Base-by-base conservation (phyloP, 2,797 vertebrate genomes). In the Denticeps clupeoides region DNA sequence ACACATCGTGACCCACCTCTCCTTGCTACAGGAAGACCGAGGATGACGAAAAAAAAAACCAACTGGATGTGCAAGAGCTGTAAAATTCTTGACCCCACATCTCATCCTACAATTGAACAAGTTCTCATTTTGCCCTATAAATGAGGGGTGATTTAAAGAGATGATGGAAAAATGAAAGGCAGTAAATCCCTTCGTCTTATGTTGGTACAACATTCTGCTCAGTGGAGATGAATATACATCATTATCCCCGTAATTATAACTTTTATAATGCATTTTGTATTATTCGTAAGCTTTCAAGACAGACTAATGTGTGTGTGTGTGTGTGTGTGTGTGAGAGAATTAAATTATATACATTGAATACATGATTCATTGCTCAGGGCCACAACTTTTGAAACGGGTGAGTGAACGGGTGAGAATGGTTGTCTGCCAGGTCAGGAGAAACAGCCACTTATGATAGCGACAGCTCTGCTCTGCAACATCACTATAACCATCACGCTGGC, bases 291-390 rank as follows among this genome's bases (percentile, higher is more conserved):
- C 60, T 58, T 64, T 66, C 59, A 67, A 59, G 67, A 52, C 55
- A 49, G 41, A 59, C 46, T 53, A 66, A 67, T 56, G 47, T 69
- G 67, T 68, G 61, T 61, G 41, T 66, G 59, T 55, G 67, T n/a
- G n/a, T n/a, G n/a, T n/a, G n/a, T n/a, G n/a, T n/a, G n/a, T n/a
- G n/a, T n/a, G n/a, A n/a, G n/a, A n/a, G n/a, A n/a, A n/a, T n/a
- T n/a, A n/a, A n/a, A n/a, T n/a, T n/a, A n/a, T n/a, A n/a, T n/a
- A n/a, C n/a, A n/a, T n/a, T n/a, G n/a, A n/a, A n/a, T n/a, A n/a
- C n/a, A n/a, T n/a, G n/a, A n/a, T n/a, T n/a, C n/a, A n/a, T n/a
- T n/a, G n/a, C n/a, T n/a, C n/a, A n/a, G n/a, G n/a, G n/a, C n/a
- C n/a, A n/a, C n/a, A n/a, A n/a, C n/a, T n/a, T n/a, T n/a, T n/a